Percentiles rank a stretch among this genome's conserved stretches.
phyloP scores from a whole-genome alignment of 2,797 vertebrate genomes.

The Xiphophorus birchmanni region DNA sequence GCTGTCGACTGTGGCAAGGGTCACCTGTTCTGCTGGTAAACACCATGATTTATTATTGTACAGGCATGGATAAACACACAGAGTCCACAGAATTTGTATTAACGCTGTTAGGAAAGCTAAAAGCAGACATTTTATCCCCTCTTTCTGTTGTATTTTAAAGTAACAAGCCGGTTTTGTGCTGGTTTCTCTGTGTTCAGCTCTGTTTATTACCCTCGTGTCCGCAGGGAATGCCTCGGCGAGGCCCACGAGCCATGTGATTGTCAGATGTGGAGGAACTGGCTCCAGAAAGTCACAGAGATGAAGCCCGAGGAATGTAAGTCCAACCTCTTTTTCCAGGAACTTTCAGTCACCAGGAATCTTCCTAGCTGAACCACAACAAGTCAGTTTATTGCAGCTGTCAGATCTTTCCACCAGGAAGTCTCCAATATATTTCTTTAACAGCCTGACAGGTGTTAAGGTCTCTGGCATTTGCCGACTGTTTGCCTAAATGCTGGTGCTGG shows the following conservation, averaged over 20 bases:
- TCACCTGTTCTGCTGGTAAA: constrained; percentile 98
- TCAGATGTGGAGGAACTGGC: constrained; percentile 98
- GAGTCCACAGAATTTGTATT: not conserved
- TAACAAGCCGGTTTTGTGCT: constrained; percentile 1
- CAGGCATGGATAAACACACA: not conserved
- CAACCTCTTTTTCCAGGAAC: constrained; percentile 19
- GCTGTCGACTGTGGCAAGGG: constrained; percentile 98
- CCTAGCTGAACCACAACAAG: constrained; percentile 19
- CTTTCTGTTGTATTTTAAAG: not conserved
- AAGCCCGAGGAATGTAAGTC: constrained; percentile 96
- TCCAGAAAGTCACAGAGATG: constrained; percentile 98
- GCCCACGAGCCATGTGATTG: constrained; percentile 98
- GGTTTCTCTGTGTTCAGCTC: not conserved
- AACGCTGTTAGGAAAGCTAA: not conserved
- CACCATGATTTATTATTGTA: constrained; percentile 9
- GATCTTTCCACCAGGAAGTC: constrained; percentile 21
- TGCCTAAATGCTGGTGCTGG: constrained; percentile 27
- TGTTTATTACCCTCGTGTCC: constrained; percentile 18
- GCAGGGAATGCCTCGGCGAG: constrained; percentile 97
- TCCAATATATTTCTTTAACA: not conserved
- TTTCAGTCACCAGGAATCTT: constrained; percentile 14
- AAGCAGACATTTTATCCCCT: not conserved
- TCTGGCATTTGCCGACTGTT: constrained; percentile 37
- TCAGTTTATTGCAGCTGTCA: constrained; percentile 44
- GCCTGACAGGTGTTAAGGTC: constrained; percentile 39